These are phyloP conservation scores for Morpho helenor DNA, from an alignment of 2,888 invertebrate species.

Conservation along the genomic window DNA sequence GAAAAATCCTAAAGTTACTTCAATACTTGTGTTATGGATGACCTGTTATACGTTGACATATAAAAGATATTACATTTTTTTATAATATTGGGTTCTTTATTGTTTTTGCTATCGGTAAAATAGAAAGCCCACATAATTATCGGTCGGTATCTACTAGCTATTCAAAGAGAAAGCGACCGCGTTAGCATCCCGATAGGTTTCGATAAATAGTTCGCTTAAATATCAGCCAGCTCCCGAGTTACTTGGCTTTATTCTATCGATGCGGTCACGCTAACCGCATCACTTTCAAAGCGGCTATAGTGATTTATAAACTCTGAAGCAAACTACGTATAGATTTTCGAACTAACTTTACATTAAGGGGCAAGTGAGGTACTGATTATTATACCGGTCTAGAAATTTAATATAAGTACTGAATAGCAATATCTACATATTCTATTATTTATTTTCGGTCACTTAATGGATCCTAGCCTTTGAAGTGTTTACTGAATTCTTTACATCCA, in stretches of 20 bases:
- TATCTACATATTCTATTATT: too few relatives aligned
- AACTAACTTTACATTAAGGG: too few relatives aligned
- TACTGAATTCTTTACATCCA: too few relatives aligned
- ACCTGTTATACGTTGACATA: too few relatives aligned
- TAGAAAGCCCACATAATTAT: slow-evolving; percentile 24
- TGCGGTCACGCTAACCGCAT: slow-evolving; percentile 23
- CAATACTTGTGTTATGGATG: too few relatives aligned
- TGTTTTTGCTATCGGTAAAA: slow-evolving; percentile 13
- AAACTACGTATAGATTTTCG: not conserved
- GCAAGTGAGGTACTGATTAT: too few relatives aligned
- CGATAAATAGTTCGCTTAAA: slow-evolving; percentile 30
- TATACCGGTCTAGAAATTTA: too few relatives aligned
- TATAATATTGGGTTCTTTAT: not conserved
- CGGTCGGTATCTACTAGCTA: slow-evolving; percentile 24
- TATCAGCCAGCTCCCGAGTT: slow-evolving; percentile 27
- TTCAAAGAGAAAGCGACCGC: slow-evolving; percentile 29
- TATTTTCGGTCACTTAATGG: too few relatives aligned
- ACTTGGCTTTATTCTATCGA: slow-evolving; percentile 28
- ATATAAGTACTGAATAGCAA: too few relatives aligned
- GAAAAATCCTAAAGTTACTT: too few relatives aligned
- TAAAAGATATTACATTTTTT: too few relatives aligned
- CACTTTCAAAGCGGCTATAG: slow-evolving; percentile 15
- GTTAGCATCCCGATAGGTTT: slow-evolving; percentile 27
- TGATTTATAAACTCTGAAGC: slow-evolving; percentile 15
- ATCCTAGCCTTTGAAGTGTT: too few relatives aligned